Percentiles rank a stretch among this genome's conserved stretches.
Conservation (phyloP, 2,888 invertebrate species). For the Thereva unica region DNA sequence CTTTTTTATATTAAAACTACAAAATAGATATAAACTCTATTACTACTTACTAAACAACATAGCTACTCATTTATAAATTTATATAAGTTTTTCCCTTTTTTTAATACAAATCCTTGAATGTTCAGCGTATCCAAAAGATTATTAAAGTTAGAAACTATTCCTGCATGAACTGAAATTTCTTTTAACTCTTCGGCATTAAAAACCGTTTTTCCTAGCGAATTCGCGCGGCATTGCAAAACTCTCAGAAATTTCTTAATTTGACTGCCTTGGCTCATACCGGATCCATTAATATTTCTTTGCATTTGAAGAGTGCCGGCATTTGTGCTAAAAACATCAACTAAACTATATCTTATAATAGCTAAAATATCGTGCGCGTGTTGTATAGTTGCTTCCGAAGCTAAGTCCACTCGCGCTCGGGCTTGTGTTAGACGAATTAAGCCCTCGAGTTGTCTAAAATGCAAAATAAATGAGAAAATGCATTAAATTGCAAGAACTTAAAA, state of each 20-base stretch:
- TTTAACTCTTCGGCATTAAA: conserved; percentile 79
- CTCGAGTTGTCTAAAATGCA: conserved; percentile 73
- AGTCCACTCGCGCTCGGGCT: conserved; percentile 86
- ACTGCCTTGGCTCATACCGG: conserved; percentile 72
- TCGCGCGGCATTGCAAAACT: conserved; percentile 68
- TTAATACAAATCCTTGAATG: conserved; percentile 80
- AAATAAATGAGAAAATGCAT: neutral
- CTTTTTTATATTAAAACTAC: too few relatives aligned
- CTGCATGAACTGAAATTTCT: conserved; percentile 69
- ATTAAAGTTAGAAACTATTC: conserved; percentile 67
- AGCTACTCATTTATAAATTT: conserved; percentile 62
- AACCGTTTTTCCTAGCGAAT: conserved; percentile 68
- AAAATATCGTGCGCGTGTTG: conserved; percentile 85
- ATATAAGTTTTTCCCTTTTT: conserved; percentile 76
- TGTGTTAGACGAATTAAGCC: conserved; percentile 83
- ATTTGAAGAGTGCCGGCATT: conserved; percentile 62
- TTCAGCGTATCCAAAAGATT: conserved; percentile 79
- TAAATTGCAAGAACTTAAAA: neutral
- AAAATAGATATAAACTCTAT: too few relatives aligned
- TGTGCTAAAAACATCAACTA: conserved; percentile 76
- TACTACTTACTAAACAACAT: too few relatives aligned
- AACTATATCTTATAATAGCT: conserved; percentile 79
- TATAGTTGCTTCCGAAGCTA: conserved; percentile 77
- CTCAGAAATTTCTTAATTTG: conserved; percentile 74
- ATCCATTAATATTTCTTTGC: conserved; percentile 71